Evolutionary conservation across 1,140 invertebrate species (phyloP).

Genomic region (Lucilia cuprina): DNA sequence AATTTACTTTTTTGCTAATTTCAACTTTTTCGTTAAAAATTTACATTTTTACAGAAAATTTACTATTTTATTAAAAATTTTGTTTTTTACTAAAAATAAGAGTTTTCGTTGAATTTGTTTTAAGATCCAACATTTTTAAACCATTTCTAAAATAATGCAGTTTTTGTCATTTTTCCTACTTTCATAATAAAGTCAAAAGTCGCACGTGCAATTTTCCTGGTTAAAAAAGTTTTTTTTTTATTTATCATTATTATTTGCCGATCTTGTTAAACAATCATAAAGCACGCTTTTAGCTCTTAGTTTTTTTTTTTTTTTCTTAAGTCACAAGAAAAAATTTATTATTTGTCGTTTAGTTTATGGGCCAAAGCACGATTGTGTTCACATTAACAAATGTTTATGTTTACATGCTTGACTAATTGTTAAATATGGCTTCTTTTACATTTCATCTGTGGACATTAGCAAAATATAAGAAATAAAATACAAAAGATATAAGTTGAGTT

Average conservation of each 20-base stretch:
- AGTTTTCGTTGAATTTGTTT: no score
- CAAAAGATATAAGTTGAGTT: neutral
- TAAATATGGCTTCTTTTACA: conserved; percentile 7
- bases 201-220: neutral
- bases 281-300: conserved; percentile 1
- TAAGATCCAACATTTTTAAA: no score
- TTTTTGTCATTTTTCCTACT: neutral
- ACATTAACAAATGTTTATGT: conserved; percentile 8
- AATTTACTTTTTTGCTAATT: no score
- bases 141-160: no score
- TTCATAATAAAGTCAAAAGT: neutral
- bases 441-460: neutral
- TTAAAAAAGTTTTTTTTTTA: neutral
- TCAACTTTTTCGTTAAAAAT: no score
- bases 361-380: neutral
- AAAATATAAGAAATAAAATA: neutral
- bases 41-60: no score
- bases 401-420: conserved; percentile 14
- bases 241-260: neutral
- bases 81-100: no score
- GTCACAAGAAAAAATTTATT: neutral
- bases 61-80: no score
- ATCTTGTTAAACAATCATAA: conserved; percentile 9
- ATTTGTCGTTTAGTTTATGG: neutral
- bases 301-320: neutral